Conservation (phyloP, 2,888 invertebrate species). For the Hecatera dysodea region DNA sequence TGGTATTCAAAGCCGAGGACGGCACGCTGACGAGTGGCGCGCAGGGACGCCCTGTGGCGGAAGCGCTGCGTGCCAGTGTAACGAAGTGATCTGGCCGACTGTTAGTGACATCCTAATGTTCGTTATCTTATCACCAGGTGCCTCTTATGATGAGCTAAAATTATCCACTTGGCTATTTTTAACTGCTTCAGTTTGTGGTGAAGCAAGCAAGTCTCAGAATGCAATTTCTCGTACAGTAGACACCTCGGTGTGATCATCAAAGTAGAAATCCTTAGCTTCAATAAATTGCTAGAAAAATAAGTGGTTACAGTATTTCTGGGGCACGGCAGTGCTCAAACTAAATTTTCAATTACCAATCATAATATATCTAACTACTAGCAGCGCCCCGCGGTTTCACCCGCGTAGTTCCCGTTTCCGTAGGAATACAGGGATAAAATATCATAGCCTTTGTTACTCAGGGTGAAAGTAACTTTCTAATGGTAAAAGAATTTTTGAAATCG, state of each 20-base stretch:
- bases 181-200: neutral
- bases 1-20: neutral
- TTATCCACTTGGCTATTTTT: slow-evolving; percentile 15
- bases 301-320: too few species aligned
- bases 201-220: neutral
- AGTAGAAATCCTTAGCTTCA: neutral
- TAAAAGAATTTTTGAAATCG: too few species aligned
- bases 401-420: too few species aligned
- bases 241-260: neutral
- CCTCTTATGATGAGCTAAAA: slow-evolving; percentile 13
- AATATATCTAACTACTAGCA: too few species aligned
- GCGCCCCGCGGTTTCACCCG: too few species aligned
- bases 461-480: too few species aligned
- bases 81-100: neutral
- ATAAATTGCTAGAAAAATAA: neutral
- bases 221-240: neutral
- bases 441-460: too few species aligned
- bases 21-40: neutral
- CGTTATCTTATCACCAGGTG: slow-evolving; percentile 32
- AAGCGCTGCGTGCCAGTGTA: neutral
- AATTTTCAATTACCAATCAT: too few species aligned
- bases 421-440: too few species aligned
- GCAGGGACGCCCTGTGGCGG: neutral
- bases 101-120: slow-evolving; percentile 6
- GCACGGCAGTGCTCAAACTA: too few species aligned